These are phyloP conservation scores for Apodemia duryi DNA, from an alignment of 2,888 invertebrate genomes.

Conservation along the genomic window DNA sequence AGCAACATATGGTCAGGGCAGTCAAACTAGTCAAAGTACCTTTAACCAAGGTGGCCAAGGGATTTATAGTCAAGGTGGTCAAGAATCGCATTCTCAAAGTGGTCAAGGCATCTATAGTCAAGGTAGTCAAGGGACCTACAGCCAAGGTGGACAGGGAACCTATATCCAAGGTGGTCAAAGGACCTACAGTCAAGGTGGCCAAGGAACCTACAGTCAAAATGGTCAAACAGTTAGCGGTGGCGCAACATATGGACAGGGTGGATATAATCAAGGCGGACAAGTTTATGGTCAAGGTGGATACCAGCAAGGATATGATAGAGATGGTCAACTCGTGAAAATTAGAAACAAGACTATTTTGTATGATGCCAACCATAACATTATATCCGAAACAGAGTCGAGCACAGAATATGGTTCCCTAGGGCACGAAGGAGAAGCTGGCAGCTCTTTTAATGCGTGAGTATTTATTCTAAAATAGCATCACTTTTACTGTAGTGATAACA, in stretches of 20 bases:
- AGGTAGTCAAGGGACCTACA: slow-evolving; percentile 24
- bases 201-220: slow-evolving; percentile 26
- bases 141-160: slow-evolving; percentile 37
- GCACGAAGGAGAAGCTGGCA: slow-evolving; percentile 66
- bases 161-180: slow-evolving; percentile 31
- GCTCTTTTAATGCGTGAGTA: slow-evolving; percentile 66
- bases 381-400: slow-evolving; percentile 70
- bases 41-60: slow-evolving; percentile 30
- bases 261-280: slow-evolving; percentile 32
- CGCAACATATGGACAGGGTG: slow-evolving; percentile 35
- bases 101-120: slow-evolving; percentile 33
- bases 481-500: no score
- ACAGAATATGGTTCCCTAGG: slow-evolving; percentile 70
- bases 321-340: slow-evolving; percentile 47
- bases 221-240: slow-evolving; percentile 33
- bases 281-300: slow-evolving; percentile 27
- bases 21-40: slow-evolving; percentile 13
- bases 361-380: slow-evolving; percentile 64
- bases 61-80: slow-evolving; percentile 28
- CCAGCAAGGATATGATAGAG: slow-evolving; percentile 38
- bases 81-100: slow-evolving; percentile 24
- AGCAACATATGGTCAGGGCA: slow-evolving; percentile 18
- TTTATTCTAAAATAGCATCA: neutral
- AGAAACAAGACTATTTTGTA: slow-evolving; percentile 58
- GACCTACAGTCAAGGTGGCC: slow-evolving; percentile 23